Conservation (phyloP, 1,140 invertebrate species). For the Tetramorium simillimum region DNA sequence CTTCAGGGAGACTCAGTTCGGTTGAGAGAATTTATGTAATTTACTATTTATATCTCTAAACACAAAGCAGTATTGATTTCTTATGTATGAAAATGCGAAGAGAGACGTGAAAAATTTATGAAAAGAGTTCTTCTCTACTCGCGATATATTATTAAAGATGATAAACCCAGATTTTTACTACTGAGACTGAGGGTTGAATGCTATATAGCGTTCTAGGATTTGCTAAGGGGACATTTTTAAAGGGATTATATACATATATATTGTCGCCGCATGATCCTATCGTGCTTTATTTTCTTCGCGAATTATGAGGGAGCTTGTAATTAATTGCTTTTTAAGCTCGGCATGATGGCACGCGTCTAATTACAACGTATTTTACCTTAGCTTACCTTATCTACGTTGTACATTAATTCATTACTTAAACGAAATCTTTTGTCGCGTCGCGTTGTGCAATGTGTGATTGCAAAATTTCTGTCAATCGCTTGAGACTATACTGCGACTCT, state of each 20-base stretch:
- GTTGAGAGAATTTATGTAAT: not conserved
- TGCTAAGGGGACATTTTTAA: conserved; percentile 6
- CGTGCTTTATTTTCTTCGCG: not conserved
- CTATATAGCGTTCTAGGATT: not conserved
- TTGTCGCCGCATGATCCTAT: not conserved
- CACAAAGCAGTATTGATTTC: not conserved
- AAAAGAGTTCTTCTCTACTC: not conserved
- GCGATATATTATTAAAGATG: not conserved
- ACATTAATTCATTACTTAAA: not conserved
- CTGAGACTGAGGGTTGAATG: not conserved
- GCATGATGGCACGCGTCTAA: not conserved
- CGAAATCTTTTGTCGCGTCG: not conserved
- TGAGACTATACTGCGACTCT: not conserved
- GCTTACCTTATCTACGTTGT: not conserved
- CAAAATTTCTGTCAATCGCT: not conserved
- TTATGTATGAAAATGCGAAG: too few species aligned
- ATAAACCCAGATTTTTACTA: not conserved
- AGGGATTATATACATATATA: not conserved
- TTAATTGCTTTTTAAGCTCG: conserved; percentile 26
- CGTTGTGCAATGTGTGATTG: not conserved
- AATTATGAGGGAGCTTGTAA: not conserved
- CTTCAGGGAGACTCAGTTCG: not conserved
- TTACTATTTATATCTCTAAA: not conserved
- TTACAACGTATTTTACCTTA: not conserved
- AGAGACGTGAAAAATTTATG: not conserved